Evolutionary conservation across 2,113 vertebrate species (phyloP), one percentile per base, ranked within the genome.

Genomic region (Morone chrysops): DNA sequence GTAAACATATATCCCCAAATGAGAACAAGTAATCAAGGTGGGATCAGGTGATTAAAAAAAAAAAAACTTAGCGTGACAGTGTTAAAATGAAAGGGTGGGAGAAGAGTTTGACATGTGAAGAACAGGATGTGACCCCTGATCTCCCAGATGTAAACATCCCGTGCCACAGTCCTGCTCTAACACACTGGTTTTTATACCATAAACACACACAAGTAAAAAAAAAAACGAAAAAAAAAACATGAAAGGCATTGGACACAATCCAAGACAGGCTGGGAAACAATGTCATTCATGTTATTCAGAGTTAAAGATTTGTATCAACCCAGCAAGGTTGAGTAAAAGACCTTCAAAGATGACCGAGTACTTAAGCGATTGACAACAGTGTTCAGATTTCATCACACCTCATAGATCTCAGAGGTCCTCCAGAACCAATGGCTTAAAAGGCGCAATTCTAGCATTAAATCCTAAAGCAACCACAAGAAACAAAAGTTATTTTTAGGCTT

Each of bases 101-200:
- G 80, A 82, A 8, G 31, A 11, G 40, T 48, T 4, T 59, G 77
- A 71, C 51, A 25, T 47, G n/a, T 61, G 67, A 48, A 40, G 69
- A 36, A 61, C 80, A 83, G 82, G 83, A 89, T 70, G 70, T 81
- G 71, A 81, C 80, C 87, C 4, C 13, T 47, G 68, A 83, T 36
- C 70, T 47, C 68, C 9, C 70, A 72, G 13, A 81, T 79, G 73
- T 87, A 81, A 85, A 90, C 88, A 81, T 62, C 36, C 68, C 36
- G 6, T 78, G 66, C 18, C 48, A 59, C 62, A 47, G 57, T 62
- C 38, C 51, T 36, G 53, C 60, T 68, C 16, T 43, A 47, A 77
- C 31, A 69, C 14, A 1, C 54, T 11, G 43, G 13, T 48, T 38
- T 57, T 41, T 14, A 17, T 22, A 12, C 20, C 40, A 47, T 25